Base-by-base conservation (phyloP, 2,888 invertebrate species). In the Lycaena phlaeas region DNA sequence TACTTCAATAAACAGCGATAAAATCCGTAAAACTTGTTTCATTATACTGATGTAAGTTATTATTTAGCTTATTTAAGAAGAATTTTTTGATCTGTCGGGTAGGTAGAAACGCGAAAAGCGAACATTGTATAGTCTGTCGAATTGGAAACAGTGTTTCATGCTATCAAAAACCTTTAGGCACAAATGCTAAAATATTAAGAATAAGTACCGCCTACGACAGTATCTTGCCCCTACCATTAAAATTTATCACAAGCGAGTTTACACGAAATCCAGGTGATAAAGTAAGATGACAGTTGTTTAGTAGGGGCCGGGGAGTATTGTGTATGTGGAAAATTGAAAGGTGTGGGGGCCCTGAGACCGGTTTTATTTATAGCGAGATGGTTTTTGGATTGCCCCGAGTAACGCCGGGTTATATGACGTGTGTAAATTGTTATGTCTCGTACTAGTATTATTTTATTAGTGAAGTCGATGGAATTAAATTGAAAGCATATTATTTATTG, bases 251-350 rank as follows among this genome's bases (percentile, higher is more conserved):
- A 62, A 66, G 61, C 66, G 62, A 63, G 68, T 79, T 76, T 77
- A 78, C 77, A 69, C 63, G 67, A 61, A 73, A 79, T 76, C 73
- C 70, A 54, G 77, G 82, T 74, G 73, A 81, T 82, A 82, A 84
- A 84, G 82, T 81, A 82, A 81, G 81, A 82, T 79, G 82, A 81
- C 82, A 81, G 78, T 84, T 82, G 82, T 82, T 84, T 84, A 84
- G 77, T 76, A 72, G 59, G 67, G 75, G 61, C 73, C 52, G 68
- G 79, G 82, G 82, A 76, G 71, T 73, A 72, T 70, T 64, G 65
- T 58, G 60, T 62, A 62, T 64, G 14, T 68, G 69, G 68, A 66
- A 76, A 79, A 84, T 82, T 84, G 82, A 84, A 84, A 81, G 81
- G 78, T 76, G 81, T 75, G 70, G 78, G 76, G 69, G 79, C 65